phyloP scores from a whole-genome alignment of 2,113 vertebrate species.

The Mola mola region DNA sequence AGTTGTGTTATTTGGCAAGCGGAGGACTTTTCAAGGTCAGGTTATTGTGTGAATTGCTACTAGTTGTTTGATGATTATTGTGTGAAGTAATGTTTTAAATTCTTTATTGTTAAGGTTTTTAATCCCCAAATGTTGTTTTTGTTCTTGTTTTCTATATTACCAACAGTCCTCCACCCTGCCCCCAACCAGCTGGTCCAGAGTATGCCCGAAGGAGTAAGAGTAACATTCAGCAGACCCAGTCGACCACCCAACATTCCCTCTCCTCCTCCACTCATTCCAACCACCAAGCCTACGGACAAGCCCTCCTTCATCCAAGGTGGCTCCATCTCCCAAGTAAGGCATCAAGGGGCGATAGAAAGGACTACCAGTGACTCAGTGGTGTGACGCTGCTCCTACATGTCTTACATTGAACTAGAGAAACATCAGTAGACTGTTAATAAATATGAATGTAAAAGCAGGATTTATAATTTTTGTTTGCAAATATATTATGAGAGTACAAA shows the following conservation, averaged over 20 bases:
- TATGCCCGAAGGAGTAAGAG: constrained; percentile 89
- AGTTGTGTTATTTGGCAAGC: constrained; percentile 12
- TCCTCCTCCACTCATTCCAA: constrained; percentile 98
- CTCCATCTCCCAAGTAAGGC: constrained; percentile 94
- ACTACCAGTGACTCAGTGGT: no score
- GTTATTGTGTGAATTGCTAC: not conserved
- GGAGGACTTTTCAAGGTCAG: not conserved
- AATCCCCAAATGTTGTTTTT: not conserved
- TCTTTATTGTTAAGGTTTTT: not conserved
- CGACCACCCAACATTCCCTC: constrained; percentile 88
- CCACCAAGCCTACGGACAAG: constrained; percentile 96
- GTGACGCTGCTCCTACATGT: not conserved
- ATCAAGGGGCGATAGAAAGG: not conserved
- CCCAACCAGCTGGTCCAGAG: constrained; percentile 92
- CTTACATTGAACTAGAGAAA: no score
- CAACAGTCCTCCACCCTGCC: constrained; percentile 91
- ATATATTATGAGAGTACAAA: no score
- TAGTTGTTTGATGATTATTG: not conserved
- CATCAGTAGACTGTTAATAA: no score
- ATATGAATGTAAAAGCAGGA: no score
- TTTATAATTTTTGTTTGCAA: no score
- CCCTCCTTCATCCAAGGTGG: constrained; percentile 97
- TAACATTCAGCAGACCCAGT: constrained; percentile 90
- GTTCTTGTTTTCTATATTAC: not conserved
- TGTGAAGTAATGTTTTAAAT: not conserved